Conservation (phyloP, 35 echinoderm and acorn worm genomes). For the Stichopus chloronotus region DNA sequence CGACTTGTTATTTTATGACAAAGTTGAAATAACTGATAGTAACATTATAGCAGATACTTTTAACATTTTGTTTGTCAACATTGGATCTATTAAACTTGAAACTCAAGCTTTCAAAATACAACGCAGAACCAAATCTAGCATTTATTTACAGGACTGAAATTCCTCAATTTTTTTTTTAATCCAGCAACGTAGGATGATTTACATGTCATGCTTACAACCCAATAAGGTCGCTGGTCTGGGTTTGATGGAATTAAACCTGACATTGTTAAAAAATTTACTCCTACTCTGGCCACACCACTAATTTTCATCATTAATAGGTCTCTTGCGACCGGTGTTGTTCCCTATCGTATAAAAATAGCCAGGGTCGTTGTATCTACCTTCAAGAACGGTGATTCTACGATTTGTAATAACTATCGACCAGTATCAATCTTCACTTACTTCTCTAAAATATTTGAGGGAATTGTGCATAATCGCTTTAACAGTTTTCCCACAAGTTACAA, state of each 20-base stretch:
- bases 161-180: not conserved
- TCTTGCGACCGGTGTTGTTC: not conserved
- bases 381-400: not conserved
- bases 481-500: not conserved
- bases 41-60: conserved; percentile 16
- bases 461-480: not conserved
- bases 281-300: not conserved
- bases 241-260: not conserved
- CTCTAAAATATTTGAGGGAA: not conserved
- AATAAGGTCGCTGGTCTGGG: not conserved
- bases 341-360: not conserved
- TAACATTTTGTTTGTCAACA: not conserved
- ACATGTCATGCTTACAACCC: conserved; percentile 16
- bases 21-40: not conserved
- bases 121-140: not conserved
- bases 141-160: not conserved
- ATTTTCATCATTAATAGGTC: not conserved
- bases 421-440: not conserved
- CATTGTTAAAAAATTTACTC: not conserved
- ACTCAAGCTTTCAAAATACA: conserved; percentile 21
- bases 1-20: not conserved
- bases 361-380: no score
- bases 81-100: no score
- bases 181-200: not conserved
- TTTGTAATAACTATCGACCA: not conserved